Evolutionary conservation across 1,140 invertebrate genomes (phyloP), one percentile per base, ranked within the genome.

Genomic region (Mizuhopecten yessoensis): DNA sequence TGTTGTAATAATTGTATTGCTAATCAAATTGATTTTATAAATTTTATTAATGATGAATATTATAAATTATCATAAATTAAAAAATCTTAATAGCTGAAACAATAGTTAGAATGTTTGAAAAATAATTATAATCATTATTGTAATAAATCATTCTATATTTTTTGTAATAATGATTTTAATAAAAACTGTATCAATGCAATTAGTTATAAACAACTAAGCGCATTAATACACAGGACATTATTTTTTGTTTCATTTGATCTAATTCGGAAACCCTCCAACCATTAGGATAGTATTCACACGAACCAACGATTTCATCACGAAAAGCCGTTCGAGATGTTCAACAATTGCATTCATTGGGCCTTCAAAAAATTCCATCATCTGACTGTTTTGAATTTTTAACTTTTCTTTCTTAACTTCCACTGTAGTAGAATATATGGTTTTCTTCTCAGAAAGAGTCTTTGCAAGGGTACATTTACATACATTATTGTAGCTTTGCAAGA

Each of bases 231-330:
- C n/a, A n/a, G n/a, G 20, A 20, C 34, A 11, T 10, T 0, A 88
- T 45, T 42, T 45, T 29, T 33, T 45, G 3, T 11, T 45, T 42
- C 33, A 88, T 33, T 2, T 45, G 33, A 33, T 88, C 36, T 29
- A 23, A 88, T 9, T 88, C 87, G 11, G 87, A 45, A 39, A 88
- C 9, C 87, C 87, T 0, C 87, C 87, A 33, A 88, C 87, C 87
- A 88, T 45, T 45, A 88, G 49, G 9, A 88, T 88, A 17, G 87
- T 42, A 10, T 23, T 17, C 5, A 88, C 42, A 45, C 33, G 36
- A 7, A 0, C 15, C 33, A 75, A 29, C 7, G 57, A 75, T 75
- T 7, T 75, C 57, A n/a, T 88, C n/a, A 7, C 17, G 7, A 88
- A 88, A 42, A 88, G 17, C n/a, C 36, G 33, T 11, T 88, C 33